Conservation (phyloP, 2,797 vertebrate species). For the Amphiprion clarkii region DNA sequence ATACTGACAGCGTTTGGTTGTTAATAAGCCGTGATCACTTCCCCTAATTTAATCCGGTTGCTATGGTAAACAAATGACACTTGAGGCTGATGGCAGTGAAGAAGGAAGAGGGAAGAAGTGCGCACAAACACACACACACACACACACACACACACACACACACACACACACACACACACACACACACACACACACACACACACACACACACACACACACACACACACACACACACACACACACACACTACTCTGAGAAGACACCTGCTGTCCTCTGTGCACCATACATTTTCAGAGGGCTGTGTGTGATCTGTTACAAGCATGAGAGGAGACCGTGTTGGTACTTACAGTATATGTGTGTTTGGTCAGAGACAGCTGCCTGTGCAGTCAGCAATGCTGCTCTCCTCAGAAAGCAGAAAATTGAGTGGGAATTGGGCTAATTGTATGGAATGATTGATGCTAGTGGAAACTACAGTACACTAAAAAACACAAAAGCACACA, state of each 20-base stretch:
- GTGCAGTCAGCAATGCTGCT: conserved; percentile 90
- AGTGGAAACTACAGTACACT: conserved; percentile 91
- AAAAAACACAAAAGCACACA: conserved; percentile 78
- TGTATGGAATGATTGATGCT: conserved; percentile 94
- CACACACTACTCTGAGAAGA: conserved; percentile 84
- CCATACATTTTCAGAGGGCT: conserved; percentile 26
- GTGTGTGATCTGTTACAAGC: conserved; percentile 46
- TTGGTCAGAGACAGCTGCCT: conserved; percentile 88
- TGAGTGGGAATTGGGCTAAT: conserved; percentile 92
- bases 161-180: conserved; percentile 63
- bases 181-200: conserved; percentile 65
- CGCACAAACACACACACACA: too few species aligned
- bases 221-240: conserved; percentile 66
- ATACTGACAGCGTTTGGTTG: conserved; percentile 84
- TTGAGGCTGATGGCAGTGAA: conserved; percentile 88
- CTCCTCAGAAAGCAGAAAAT: conserved; percentile 91
- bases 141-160: conserved; percentile 58
- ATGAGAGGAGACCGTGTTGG: conserved; percentile 58
- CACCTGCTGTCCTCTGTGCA: conserved; percentile 81
- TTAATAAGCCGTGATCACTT: conserved; percentile 90
- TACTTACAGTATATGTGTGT: conserved; percentile 61
- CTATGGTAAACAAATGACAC: conserved; percentile 91
- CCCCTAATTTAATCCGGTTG: conserved; percentile 91
- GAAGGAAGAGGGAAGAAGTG: conserved; percentile 84
- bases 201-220: conserved; percentile 58